Base-by-base conservation (phyloP, 1,140 invertebrate genomes). In the Drosophila pseudoananassae region DNA sequence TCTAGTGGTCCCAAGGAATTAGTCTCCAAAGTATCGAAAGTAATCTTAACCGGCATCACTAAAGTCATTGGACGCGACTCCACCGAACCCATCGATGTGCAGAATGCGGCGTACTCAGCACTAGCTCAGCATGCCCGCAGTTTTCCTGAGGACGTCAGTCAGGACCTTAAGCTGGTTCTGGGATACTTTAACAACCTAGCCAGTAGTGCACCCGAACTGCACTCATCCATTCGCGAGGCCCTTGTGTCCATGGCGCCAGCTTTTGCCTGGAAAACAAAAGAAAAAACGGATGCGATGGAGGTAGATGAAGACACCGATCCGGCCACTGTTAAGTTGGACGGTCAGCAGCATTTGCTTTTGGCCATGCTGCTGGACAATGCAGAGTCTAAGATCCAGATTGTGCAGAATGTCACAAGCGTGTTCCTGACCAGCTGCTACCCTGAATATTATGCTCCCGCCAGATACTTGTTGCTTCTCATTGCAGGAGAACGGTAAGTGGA, bases 391-490 rank as follows among this genome's bases (percentile, higher is more conserved):
- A 94, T 96, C 73, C 92, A 94, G 0, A 96, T 96, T 91, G 95
- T 96, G 3, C 93, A 97, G 66, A 95, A 96, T 88, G 95, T 97
- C 15, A 95, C 96, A 20, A 96, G 97, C 63, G 94, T 97, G 64
- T 98, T 97, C 91, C 94, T 96, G 1, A 94, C 95, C 2, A 94
- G 94, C 14, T 95, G 98, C 47, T 98, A 98, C 92, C 95, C 96
- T 4, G 92, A 94, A 27, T 94, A 96, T 78, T 96, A 98, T 91
- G 94, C 96, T 2, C 95, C 96, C 2, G 96, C 97, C 1, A 93
- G 97, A 75, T 98, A 96, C 90, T 92, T 98, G 12, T 92, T 98
- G 33, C 92, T 98, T n/a, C 89, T 98, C 20, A 96, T 97, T 9
- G 95, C 95, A 78, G 97, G 96, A 33, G 97, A 98, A 90, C 94